Conservation (phyloP, 1,140 invertebrate species). For the Steinernema feltiae region DNA sequence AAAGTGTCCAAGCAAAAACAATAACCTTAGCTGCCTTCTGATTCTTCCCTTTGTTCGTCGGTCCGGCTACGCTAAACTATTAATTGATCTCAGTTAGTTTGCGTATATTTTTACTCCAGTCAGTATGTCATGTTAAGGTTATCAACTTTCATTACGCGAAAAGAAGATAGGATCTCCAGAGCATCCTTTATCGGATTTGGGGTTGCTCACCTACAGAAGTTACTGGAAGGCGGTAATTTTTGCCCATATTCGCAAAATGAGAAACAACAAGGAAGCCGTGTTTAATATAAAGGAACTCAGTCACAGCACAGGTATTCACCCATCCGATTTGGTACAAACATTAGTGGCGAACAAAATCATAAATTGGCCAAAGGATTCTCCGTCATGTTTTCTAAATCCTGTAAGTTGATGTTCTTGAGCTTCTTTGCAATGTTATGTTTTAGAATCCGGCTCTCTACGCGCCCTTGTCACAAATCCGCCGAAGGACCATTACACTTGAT, state of each 20-base stretch:
- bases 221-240: slow-evolving; percentile 91
- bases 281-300: not conserved
- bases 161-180: slow-evolving; percentile 96
- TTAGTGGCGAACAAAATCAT: not conserved
- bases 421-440: not conserved
- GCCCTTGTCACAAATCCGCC: not conserved
- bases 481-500: not conserved
- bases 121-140: slow-evolving; percentile 67
- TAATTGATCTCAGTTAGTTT: slow-evolving; percentile 63
- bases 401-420: not conserved
- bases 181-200: slow-evolving; percentile 92
- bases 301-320: not conserved
- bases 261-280: not conserved
- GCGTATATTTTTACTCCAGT: not conserved
- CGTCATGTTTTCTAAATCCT: not conserved
- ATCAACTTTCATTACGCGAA: slow-evolving; percentile 87
- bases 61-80: slow-evolving; percentile 62
- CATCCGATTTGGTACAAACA: not conserved
- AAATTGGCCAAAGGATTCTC: not conserved
- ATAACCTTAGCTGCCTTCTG: slow-evolving; percentile 71
- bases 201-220: slow-evolving; percentile 89
- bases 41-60: slow-evolving; percentile 61
- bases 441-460: not conserved
- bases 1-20: slow-evolving; percentile 96
- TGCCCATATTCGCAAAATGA: slow-evolving; percentile 20